Evolutionary conservation across 2,888 invertebrate genomes (phyloP).

Genomic region (Eretmocerus hayati): DNA sequence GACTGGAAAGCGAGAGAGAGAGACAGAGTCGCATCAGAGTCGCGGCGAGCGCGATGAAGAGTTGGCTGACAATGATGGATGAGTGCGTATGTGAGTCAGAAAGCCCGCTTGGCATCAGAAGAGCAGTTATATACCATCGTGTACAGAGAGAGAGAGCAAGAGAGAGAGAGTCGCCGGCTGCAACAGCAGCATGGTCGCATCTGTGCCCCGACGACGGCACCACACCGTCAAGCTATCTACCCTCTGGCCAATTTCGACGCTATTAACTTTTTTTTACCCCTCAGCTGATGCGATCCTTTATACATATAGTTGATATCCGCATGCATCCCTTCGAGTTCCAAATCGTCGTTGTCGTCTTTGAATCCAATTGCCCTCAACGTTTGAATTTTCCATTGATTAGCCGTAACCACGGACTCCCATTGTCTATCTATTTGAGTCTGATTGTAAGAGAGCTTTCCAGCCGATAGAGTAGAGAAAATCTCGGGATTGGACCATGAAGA

Average conservation of each 20-base stretch:
- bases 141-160: too few species aligned
- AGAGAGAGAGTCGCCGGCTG: too few species aligned
- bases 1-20: background rate
- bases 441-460: conserved; percentile 27
- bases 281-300: too few species aligned
- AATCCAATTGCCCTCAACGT: conserved; percentile 5
- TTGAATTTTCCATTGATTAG: conserved; percentile 18
- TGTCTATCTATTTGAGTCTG: conserved; percentile 4
- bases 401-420: background rate
- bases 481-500: conserved; percentile 34
- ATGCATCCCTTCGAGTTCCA: too few species aligned
- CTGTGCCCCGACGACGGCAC: conserved; percentile 36
- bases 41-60: conserved; percentile 26
- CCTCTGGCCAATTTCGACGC: conserved; percentile 32
- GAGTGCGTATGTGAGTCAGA: conserved; percentile 40
- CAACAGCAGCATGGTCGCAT: conserved; percentile 25
- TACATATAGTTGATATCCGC: too few species aligned
- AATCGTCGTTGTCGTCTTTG: background rate
- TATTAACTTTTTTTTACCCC: conserved; percentile 13
- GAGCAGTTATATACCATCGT: too few species aligned
- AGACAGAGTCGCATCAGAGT: background rate
- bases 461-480: conserved; percentile 25
- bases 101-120: background rate
- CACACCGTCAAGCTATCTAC: conserved; percentile 43
- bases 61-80: conserved; percentile 47